These are phyloP conservation scores for Trachops cirrhosus DNA, from an alignment of 2,797 vertebrate species.

Conservation along the genomic window DNA sequence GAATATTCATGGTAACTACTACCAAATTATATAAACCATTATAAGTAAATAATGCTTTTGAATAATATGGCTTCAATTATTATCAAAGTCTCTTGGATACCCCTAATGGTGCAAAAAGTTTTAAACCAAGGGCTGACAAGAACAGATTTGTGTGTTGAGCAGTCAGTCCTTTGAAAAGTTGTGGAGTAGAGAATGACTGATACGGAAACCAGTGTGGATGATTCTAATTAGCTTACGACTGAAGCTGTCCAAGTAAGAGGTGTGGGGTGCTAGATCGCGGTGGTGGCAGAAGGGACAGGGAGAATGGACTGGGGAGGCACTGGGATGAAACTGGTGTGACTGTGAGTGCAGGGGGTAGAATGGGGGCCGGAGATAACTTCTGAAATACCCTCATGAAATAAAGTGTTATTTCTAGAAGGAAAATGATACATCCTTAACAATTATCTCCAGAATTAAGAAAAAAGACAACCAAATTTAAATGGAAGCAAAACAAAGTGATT, in stretches of 20 bases:
- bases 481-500: not conserved
- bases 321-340: not conserved
- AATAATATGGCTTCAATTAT: not conserved
- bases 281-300: not conserved
- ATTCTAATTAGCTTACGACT: not conserved
- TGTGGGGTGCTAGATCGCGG: too few relatives aligned
- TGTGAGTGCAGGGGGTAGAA: not conserved
- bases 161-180: not conserved
- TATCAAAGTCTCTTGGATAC: not conserved
- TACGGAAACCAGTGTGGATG: not conserved
- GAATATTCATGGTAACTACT: not conserved
- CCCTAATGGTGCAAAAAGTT: not conserved
- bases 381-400: not conserved
- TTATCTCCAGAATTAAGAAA: not conserved
- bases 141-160: not conserved
- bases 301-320: not conserved
- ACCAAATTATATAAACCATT: not conserved
- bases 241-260: not conserved
- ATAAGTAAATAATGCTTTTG: not conserved
- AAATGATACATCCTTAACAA: not conserved
- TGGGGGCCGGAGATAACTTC: not conserved
- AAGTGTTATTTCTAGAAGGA: not conserved
- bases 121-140: not conserved
- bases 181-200: not conserved
- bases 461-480: not conserved